A percentile compares a stretch with the other conserved stretches of the same genome.
These are phyloP conservation scores for Ifrita kowaldi DNA, from an alignment of 2,113 vertebrate genomes.

Conservation along the genomic window DNA sequence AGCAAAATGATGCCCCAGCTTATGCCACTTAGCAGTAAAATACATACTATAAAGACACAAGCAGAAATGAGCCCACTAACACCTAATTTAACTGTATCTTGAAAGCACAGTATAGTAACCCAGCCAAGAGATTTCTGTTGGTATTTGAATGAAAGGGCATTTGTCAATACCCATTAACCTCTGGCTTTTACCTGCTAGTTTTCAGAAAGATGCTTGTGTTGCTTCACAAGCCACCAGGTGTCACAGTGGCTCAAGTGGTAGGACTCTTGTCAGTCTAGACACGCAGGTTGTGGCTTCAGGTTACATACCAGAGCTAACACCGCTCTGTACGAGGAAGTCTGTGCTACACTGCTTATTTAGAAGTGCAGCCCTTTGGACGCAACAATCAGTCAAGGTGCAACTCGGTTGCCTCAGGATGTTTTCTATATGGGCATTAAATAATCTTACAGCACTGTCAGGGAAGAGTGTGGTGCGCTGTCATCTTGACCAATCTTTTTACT, in stretches of 20 bases:
- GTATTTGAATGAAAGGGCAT: background rate
- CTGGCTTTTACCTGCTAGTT: background rate
- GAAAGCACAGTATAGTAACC: background rate
- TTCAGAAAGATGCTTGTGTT: background rate
- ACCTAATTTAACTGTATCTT: background rate
- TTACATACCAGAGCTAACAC: background rate
- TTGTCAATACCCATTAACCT: background rate
- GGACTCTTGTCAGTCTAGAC: conserved; percentile 39
- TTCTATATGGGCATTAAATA: background rate
- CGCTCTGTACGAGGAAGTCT: background rate
- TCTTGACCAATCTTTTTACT: background rate
- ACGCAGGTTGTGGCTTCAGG: background rate
- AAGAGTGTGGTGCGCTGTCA: background rate
- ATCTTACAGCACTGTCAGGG: background rate
- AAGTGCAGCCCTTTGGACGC: background rate
- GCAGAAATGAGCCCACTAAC: background rate
- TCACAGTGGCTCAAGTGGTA: conserved; percentile 35
- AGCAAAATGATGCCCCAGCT: background rate
- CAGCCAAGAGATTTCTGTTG: background rate
- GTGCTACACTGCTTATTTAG: background rate
- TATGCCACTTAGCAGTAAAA: background rate
- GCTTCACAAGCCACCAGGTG: conserved; percentile 22
- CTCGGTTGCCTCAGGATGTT: background rate
- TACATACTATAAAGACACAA: background rate
- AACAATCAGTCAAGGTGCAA: background rate